Evolutionary conservation across 2,888 invertebrate genomes (phyloP).

Genomic region (Halictus ligatus): DNA sequence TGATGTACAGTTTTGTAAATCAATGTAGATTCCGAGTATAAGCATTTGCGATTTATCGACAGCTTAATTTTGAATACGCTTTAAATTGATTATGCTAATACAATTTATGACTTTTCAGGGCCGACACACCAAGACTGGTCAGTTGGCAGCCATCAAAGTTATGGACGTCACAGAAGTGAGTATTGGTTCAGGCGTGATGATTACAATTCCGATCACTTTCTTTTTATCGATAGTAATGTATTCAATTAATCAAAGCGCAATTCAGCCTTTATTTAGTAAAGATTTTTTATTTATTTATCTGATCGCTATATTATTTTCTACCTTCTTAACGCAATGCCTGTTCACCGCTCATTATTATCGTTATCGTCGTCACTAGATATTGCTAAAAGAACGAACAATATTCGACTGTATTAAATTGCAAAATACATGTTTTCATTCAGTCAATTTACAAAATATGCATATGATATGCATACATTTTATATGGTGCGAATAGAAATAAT

Average conservation of each 20-base stretch:
- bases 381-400: neutral
- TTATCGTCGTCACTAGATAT: neutral
- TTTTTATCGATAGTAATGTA: neutral
- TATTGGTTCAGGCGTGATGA: conserved; percentile 26
- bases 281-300: neutral
- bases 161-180: conserved; percentile 98
- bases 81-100: conserved; percentile 28
- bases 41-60: neutral
- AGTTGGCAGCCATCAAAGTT: conserved; percentile 99
- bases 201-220: neutral
- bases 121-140: conserved; percentile 99
- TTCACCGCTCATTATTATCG: neutral
- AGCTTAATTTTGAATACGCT: neutral
- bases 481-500: neutral
- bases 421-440: neutral
- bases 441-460: neutral
- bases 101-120: conserved; percentile 88
- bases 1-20: neutral
- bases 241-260: neutral
- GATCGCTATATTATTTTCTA: neutral
- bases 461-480: too few relatives aligned
- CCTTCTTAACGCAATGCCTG: neutral
- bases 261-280: neutral
- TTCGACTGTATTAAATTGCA: neutral
- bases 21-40: neutral